phyloP scores from a whole-genome alignment of 2,888 invertebrate genomes.

The Branchinecta sandiegonensis region DNA sequence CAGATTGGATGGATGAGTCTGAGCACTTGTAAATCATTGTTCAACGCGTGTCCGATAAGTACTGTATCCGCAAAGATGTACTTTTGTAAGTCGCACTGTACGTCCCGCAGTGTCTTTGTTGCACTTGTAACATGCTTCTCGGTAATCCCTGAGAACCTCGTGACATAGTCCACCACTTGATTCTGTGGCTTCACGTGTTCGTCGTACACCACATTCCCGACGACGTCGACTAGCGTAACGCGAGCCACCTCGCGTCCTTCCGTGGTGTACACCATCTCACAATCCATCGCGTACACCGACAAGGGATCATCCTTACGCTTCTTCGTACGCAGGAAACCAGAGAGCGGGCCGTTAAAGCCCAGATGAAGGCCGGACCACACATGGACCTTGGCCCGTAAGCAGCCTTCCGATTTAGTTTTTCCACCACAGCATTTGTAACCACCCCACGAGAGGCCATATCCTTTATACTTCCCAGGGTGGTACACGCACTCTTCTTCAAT shows the following conservation, averaged over 20 bases:
- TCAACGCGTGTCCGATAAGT: conserved; percentile 37
- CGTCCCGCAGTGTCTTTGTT: conserved; percentile 29
- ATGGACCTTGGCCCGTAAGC: conserved; percentile 48
- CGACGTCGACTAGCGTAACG: conserved; percentile 27
- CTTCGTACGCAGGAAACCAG: conserved; percentile 48
- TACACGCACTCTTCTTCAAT: conserved; percentile 25
- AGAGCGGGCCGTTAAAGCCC: conserved; percentile 57
- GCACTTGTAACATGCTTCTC: conserved; percentile 28
- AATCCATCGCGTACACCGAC: conserved; percentile 29
- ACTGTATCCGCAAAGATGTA: conserved; percentile 34
- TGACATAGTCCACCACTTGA: conserved; percentile 29
- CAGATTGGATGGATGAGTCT: conserved; percentile 27
- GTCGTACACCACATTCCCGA: conserved; percentile 28
- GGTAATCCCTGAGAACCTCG: conserved; percentile 36
- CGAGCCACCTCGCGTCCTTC: conserved; percentile 29
- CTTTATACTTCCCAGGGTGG: conserved; percentile 26
- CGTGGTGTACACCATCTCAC: conserved; percentile 30
- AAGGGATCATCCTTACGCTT: conserved; percentile 35
- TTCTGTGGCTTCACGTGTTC: conserved; percentile 27
- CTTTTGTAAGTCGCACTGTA: conserved; percentile 28
- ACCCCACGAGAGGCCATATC: conserved; percentile 22
- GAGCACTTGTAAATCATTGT: conserved; percentile 36
- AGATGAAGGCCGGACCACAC: conserved; percentile 59
- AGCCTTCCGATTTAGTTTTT: conserved; percentile 44
- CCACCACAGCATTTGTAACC: conserved; percentile 50